Percentiles rank a stretch among this genome's conserved stretches.
phyloP scores from a whole-genome alignment of 1,140 invertebrate species.

The Drosophila rhopaloa region DNA sequence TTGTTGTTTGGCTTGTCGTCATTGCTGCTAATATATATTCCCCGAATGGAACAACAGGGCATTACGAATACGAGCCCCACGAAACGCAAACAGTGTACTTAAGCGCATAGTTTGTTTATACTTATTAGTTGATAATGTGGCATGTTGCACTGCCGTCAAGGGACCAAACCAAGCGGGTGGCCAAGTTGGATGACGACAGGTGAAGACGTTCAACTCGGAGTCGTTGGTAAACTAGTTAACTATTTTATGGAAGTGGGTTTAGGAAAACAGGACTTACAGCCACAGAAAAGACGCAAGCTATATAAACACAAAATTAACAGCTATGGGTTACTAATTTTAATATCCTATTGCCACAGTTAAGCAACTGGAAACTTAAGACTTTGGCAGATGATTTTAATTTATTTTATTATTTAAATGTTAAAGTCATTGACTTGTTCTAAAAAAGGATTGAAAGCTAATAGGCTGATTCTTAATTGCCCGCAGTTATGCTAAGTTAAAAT shows the following conservation, averaged over 20 bases:
- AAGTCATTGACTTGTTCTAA: no score
- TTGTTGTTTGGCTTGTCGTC: conserved; percentile 44
- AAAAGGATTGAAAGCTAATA: no score
- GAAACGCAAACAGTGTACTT: conserved; percentile 62
- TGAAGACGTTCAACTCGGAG: conserved; percentile 5
- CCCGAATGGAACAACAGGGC: conserved; percentile 27
- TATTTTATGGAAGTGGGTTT: background rate
- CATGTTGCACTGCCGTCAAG: conserved; percentile 15
- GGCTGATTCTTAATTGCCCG: no score
- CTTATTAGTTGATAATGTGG: conserved; percentile 76
- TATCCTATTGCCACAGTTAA: no score
- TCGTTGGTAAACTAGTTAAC: background rate
- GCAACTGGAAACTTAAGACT: no score
- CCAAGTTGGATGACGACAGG: conserved; percentile 8
- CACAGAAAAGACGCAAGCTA: background rate
- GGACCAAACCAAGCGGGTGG: background rate
- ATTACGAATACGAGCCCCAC: conserved; percentile 9
- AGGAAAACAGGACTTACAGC: background rate
- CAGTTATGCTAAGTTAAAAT: no score
- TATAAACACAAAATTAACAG: background rate
- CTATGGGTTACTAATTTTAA: no score
- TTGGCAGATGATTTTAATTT: no score
- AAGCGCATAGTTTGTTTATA: conserved; percentile 75
- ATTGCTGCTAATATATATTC: conserved; percentile 44
- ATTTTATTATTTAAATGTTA: no score